These are phyloP conservation scores for Tribolium castaneum DNA, from an alignment of 1,140 invertebrate genomes.

Conservation along the genomic window DNA sequence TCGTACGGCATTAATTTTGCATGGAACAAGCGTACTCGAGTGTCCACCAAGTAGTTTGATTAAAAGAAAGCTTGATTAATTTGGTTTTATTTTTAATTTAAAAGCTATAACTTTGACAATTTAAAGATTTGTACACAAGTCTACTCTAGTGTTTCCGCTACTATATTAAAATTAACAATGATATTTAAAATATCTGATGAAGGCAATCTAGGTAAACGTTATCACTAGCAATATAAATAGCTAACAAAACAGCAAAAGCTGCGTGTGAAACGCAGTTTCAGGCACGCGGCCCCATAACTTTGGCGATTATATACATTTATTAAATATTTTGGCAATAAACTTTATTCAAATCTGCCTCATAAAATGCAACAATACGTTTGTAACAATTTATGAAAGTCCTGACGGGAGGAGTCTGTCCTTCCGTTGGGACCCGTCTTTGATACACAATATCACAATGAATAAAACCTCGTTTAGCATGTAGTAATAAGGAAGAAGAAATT, in stretches of 20 bases:
- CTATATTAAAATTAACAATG: constrained; percentile 47
- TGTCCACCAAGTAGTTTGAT: constrained; percentile 73
- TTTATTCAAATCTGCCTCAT: constrained; percentile 43
- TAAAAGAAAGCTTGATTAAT: constrained; percentile 36
- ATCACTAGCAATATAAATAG: constrained; percentile 45
- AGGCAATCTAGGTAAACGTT: constrained; percentile 48
- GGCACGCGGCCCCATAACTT: constrained; percentile 12
- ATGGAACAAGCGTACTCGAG: constrained; percentile 95
- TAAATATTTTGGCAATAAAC: constrained; percentile 48
- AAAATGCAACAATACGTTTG: constrained; percentile 45
- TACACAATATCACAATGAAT: constrained; percentile 45
- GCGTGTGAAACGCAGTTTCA: neutral
- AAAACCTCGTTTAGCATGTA: constrained; percentile 26
- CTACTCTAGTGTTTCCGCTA: constrained; percentile 42
- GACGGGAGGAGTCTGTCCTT: neutral
- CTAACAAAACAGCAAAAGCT: constrained; percentile 35
- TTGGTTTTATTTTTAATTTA: constrained; percentile 47
- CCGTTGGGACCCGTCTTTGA: constrained; percentile 15
- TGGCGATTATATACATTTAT: constrained; percentile 47
- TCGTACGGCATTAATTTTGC: constrained; percentile 94
- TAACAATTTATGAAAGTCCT: constrained; percentile 43
- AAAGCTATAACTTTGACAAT: constrained; percentile 46
- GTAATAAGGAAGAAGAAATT: constrained; percentile 45
- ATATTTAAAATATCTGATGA: constrained; percentile 49
- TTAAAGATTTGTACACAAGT: constrained; percentile 48